Evolutionary conservation across 2,797 vertebrate species (phyloP), one percentile per base, ranked within the genome.

Genomic region (Eupleurogrammus muticus): DNA sequence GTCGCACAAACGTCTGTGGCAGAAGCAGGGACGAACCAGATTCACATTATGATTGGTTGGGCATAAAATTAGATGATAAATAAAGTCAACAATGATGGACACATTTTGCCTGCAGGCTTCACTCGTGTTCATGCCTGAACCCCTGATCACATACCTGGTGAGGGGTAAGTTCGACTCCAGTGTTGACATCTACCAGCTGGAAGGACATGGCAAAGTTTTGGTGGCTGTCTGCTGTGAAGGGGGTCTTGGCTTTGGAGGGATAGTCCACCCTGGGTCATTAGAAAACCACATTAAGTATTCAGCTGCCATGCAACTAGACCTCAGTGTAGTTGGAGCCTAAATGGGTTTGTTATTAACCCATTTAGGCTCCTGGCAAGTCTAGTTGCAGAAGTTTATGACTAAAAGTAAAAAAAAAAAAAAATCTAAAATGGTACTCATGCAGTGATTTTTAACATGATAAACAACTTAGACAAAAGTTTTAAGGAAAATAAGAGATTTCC

Each of bases 131-230:
- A 6, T n/a, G 6, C 48, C 19, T 6, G 12, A 4, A 28, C 28
- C 36, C 7, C 46, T 0, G 59, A 60, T 50, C 47, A 58, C 44
- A 42, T 58, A 99, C 98, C 96, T 99, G 98, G 81, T 99, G 98
- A 81, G 98, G 98, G 21, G 95, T 97, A 23, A 99, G 96, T 83
- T 97, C 96, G 57, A 95, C 95, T 68, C 96, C 97, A 2, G 96
- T 97, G 92, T 97, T 96, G 82, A 95, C 87, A 0, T 99, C 98
- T 21, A 97, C 90, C 80, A 99, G 91, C 89, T 97, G 97, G 93
- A 99, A 99, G 81, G 96, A 95, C 89, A 99, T 94, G 50, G 96
- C 98, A 67, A 99, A 98, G 92, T 98, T 99, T 92, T 98, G 97
- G 89, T 99, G 98, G 89, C 97, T 96, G 92, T 99, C 98, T 28